Conservation (phyloP, 2,888 invertebrate species). For the Tillus elongatus region DNA sequence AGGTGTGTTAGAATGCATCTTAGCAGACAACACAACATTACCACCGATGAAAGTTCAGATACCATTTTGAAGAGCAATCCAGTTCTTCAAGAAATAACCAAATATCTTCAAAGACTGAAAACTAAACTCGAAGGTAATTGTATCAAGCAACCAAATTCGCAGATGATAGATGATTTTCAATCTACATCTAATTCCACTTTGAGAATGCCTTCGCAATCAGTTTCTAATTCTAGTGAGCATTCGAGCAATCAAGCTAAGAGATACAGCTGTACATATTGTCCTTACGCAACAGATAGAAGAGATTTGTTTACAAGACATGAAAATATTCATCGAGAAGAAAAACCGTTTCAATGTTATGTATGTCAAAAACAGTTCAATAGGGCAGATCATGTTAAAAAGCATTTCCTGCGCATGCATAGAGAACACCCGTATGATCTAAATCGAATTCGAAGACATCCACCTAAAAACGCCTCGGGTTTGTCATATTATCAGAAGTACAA, state of each 20-base stretch:
- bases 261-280: constrained; percentile 79
- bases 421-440: constrained; percentile 82
- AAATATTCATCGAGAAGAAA: constrained; percentile 88
- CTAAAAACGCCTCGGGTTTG: constrained; percentile 50
- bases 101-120: constrained; percentile 60
- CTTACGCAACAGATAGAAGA: constrained; percentile 83
- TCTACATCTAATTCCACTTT: neutral
- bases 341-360: constrained; percentile 88
- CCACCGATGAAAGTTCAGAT: constrained; percentile 52
- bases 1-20: constrained; percentile 65
- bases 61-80: constrained; percentile 61
- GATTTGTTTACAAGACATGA: constrained; percentile 88
- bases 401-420: constrained; percentile 85
- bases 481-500: constrained; percentile 43
- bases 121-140: constrained; percentile 48
- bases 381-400: constrained; percentile 91
- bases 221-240: constrained; percentile 18
- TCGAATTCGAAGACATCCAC: constrained; percentile 60
- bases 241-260: constrained; percentile 47
- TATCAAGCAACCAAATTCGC: constrained; percentile 31
- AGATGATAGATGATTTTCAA: constrained; percentile 33
- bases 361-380: constrained; percentile 89
- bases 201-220: constrained; percentile 1
- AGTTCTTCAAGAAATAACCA: constrained; percentile 63
- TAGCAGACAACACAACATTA: constrained; percentile 61